These are phyloP conservation scores for Muscicapa adusta DNA, from an alignment of 2,113 vertebrate species.

Conservation along the genomic window DNA sequence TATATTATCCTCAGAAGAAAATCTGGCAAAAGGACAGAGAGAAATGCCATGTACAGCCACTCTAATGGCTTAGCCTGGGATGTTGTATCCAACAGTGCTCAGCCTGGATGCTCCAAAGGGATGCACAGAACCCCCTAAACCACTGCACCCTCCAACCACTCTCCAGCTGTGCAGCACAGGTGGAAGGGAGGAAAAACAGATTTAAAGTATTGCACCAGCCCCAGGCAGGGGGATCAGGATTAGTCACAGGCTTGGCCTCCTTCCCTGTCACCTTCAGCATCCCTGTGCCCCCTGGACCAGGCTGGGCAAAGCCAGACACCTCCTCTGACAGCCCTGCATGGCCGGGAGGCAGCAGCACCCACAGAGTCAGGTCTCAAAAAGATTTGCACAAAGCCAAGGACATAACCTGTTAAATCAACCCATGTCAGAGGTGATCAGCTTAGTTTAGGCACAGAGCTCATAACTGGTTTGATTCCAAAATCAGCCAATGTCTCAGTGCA, in stretches of 20 bases:
- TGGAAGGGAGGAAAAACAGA: background rate
- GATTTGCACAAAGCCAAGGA: background rate
- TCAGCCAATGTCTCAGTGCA: background rate
- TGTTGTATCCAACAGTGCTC: background rate
- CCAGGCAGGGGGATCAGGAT: background rate
- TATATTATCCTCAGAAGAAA: slow-evolving; percentile 9
- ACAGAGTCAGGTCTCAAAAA: background rate
- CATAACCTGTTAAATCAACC: background rate
- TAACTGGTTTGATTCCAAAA: background rate
- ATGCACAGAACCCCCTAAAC: background rate
- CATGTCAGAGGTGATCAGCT: background rate
- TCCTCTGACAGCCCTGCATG: rapidly evolving
- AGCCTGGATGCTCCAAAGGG: background rate
- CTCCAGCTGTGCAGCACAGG: background rate
- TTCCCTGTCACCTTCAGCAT: background rate
- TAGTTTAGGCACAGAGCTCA: background rate
- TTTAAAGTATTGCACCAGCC: background rate
- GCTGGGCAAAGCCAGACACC: background rate
- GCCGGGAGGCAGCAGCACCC: background rate
- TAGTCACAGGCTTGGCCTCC: background rate
- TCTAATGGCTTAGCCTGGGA: background rate
- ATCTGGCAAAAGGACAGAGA: slow-evolving; percentile 22
- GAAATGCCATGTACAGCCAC: background rate
- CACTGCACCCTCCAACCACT: background rate
- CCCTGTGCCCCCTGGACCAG: background rate